Percentiles rank a stretch among this genome's conserved stretches.
phyloP scores from a whole-genome alignment of 1,140 invertebrate species.

The Agrilus planipennis region DNA sequence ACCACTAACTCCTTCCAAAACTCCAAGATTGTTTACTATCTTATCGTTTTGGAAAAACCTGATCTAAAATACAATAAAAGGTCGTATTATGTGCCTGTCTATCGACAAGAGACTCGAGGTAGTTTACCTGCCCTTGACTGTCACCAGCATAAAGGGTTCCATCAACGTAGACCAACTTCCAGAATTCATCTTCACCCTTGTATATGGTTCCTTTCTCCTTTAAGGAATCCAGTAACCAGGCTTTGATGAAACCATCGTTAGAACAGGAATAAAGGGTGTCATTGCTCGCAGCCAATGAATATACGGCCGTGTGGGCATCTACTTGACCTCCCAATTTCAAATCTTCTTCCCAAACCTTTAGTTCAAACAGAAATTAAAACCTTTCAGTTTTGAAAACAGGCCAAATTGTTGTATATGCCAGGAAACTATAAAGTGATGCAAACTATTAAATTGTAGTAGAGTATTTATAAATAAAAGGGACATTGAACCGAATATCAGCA shows the following conservation, averaged over 20 bases:
- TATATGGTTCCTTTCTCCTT: slow-evolving; percentile 22
- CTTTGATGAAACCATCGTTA: slow-evolving; percentile 37
- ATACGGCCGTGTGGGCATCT: slow-evolving; percentile 36
- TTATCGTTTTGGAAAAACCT: too few species aligned
- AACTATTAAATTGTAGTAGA: too few species aligned
- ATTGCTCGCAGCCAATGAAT: slow-evolving; percentile 27
- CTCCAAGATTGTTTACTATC: too few species aligned
- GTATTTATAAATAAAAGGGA: too few species aligned
- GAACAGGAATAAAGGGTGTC: slow-evolving; percentile 36
- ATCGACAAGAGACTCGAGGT: too few species aligned
- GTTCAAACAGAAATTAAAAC: too few species aligned
- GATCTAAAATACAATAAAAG: too few species aligned
- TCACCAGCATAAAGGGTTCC: slow-evolving; percentile 34
- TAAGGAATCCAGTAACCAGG: slow-evolving; percentile 31
- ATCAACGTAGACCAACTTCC: slow-evolving; percentile 27
- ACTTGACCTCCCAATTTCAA: slow-evolving; percentile 33
- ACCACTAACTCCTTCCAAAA: slow-evolving; percentile 36
- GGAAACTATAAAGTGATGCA: too few species aligned
- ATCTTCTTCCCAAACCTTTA: slow-evolving; percentile 36
- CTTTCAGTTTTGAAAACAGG: too few species aligned
- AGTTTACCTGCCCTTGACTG: slow-evolving; percentile 36
- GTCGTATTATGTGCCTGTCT: slow-evolving; percentile 4
- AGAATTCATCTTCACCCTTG: slow-evolving; percentile 27
- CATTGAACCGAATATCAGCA: too few species aligned
- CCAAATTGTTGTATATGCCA: too few species aligned